Evolutionary conservation across 2,888 invertebrate species (phyloP).

Genomic region (Trachelus troglodyta): DNA sequence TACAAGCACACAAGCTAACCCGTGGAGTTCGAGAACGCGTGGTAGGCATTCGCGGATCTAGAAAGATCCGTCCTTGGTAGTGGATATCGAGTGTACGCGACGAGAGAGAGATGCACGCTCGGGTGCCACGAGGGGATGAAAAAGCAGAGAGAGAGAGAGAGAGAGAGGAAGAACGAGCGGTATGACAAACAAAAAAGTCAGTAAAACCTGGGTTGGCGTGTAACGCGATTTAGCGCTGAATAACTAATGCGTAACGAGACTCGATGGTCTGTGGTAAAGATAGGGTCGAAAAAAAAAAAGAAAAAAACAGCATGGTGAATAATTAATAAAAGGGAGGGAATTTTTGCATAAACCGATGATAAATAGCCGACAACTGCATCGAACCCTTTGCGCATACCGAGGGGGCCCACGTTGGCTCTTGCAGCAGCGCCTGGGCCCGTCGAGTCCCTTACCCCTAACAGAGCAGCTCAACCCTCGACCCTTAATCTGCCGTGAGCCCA

Average conservation of each 20-base stretch:
- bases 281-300: not conserved
- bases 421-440: too few relatives aligned
- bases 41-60: not conserved
- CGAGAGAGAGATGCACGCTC: not conserved
- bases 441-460: not conserved
- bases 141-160: not conserved
- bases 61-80: not conserved
- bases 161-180: too few relatives aligned
- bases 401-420: not conserved
- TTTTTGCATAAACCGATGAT: not conserved
- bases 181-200: not conserved
- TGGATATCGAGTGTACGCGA: not conserved
- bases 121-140: not conserved
- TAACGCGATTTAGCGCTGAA: not conserved
- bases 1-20: not conserved
- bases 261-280: not conserved
- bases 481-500: not conserved
- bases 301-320: not conserved
- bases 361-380: not conserved
- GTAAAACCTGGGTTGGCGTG: not conserved
- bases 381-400: not conserved
- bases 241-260: not conserved
- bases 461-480: not conserved
- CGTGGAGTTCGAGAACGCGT: not conserved
- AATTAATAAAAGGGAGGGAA: not conserved